These are phyloP conservation scores for Craniophora ligustri DNA, from an alignment of 2,888 invertebrate genomes.

Conservation along the genomic window DNA sequence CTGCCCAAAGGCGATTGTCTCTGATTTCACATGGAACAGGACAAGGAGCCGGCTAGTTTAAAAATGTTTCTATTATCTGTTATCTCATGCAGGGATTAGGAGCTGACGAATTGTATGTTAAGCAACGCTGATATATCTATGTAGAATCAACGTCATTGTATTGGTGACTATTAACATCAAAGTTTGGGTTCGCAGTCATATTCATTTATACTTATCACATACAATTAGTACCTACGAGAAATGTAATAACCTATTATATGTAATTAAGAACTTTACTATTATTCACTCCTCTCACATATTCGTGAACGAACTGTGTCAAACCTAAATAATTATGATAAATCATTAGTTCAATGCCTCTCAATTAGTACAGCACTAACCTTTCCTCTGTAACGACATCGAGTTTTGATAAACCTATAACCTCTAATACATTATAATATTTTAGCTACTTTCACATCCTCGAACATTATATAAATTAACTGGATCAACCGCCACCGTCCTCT, in stretches of 20 bases:
- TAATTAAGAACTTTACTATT: too few species aligned
- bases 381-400: background rate
- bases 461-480: too few species aligned
- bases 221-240: too few species aligned
- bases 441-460: background rate
- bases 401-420: slow-evolving; percentile 9
- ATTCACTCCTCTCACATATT: too few species aligned
- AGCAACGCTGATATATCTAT: too few species aligned
- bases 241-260: too few species aligned
- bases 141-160: too few species aligned
- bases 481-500: too few species aligned
- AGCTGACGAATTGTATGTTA: background rate
- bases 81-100: slow-evolving; percentile 7
- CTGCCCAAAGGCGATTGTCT: slow-evolving; percentile 53
- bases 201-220: too few species aligned
- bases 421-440: background rate
- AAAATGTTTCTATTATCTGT: slow-evolving; percentile 24
- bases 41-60: slow-evolving; percentile 41
- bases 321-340: background rate
- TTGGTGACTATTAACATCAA: too few species aligned
- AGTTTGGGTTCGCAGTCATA: too few species aligned
- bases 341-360: slow-evolving; percentile 6
- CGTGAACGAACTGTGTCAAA: too few species aligned
- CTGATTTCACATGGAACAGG: slow-evolving; percentile 58
- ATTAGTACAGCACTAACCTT: slow-evolving; percentile 21